Conservation (phyloP, 2,888 invertebrate species). For the Drosophila kambysellisi region DNA sequence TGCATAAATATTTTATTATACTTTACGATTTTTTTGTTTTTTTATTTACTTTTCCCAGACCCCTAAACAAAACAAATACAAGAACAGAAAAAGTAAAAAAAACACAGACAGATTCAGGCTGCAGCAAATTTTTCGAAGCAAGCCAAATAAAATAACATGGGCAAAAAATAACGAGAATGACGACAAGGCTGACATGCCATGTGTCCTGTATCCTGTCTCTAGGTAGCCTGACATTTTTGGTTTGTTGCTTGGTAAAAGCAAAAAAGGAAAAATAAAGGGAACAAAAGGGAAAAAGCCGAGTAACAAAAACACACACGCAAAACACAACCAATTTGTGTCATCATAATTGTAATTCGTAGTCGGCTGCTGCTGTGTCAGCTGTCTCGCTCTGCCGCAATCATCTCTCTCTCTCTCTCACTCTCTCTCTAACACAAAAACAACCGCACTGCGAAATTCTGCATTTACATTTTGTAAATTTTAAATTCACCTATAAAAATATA, state of each 20-base stretch:
- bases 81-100: slow-evolving; percentile 3
- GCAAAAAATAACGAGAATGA: slow-evolving; percentile 57
- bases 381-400: slow-evolving; percentile 27
- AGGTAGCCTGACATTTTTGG: slow-evolving; percentile 63
- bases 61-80: slow-evolving; percentile 13
- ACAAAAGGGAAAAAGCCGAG: slow-evolving; percentile 19
- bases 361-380: slow-evolving; percentile 26
- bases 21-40: slow-evolving; percentile 68
- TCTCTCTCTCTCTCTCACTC: slow-evolving; percentile 33
- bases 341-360: slow-evolving; percentile 78
- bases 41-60: slow-evolving; percentile 53
- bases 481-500: slow-evolving; percentile 20
- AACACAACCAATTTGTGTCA: slow-evolving; percentile 82
- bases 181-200: slow-evolving; percentile 73
- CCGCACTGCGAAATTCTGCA: slow-evolving; percentile 52
- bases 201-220: slow-evolving; percentile 53
- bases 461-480: slow-evolving; percentile 58
- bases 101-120: slow-evolving; percentile 33
- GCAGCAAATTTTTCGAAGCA: slow-evolving; percentile 47
- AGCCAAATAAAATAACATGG: slow-evolving; percentile 64
- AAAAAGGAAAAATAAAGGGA: slow-evolving; percentile 9
- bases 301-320: slow-evolving; percentile 57
- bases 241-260: slow-evolving; percentile 44
- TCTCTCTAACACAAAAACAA: slow-evolving; percentile 33
- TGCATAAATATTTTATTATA: slow-evolving; percentile 75